Evolutionary conservation across 2,113 vertebrate genomes (phyloP).

Genomic region (Python bivittatus): DNA sequence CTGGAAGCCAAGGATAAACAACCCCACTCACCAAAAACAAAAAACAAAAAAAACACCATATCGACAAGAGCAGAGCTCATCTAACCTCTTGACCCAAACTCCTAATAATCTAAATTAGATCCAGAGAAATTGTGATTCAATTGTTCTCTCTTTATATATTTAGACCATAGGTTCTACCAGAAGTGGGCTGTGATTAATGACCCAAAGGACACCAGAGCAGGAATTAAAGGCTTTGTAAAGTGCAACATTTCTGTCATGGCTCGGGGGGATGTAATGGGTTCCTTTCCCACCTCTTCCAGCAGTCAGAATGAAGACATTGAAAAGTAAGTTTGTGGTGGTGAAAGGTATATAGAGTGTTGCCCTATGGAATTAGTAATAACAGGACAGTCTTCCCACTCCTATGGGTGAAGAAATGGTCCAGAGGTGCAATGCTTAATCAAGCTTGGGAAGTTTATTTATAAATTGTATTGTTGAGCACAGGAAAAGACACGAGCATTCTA

Average conservation of each 20-base stretch:
- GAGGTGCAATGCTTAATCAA: neutral
- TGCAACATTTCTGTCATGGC: conserved; percentile 82
- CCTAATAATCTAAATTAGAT: neutral
- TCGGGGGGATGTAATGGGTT: conserved; percentile 77
- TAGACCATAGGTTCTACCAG: conserved; percentile 92
- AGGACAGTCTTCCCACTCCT: neutral
- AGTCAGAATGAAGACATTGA: conserved; percentile 84
- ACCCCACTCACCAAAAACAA: neutral
- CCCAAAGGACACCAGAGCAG: conserved; percentile 84
- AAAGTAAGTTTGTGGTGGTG: conserved; percentile 75
- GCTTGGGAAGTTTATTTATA: neutral
- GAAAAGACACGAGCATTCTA: neutral
- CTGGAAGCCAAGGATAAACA: neutral
- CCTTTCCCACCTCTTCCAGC: conserved; percentile 61
- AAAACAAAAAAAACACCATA: neutral
- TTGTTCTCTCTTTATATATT: neutral
- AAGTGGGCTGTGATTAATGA: conserved; percentile 95
- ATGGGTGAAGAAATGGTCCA: too few species aligned
- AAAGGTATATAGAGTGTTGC: neutral
- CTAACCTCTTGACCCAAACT: neutral
- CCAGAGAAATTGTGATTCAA: neutral
- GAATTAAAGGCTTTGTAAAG: conserved; percentile 91
- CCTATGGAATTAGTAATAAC: neutral
- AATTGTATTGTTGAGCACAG: neutral
- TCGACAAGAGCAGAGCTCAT: neutral